Conservation (phyloP, 2,797 vertebrate genomes). For the Coluber constrictor region DNA sequence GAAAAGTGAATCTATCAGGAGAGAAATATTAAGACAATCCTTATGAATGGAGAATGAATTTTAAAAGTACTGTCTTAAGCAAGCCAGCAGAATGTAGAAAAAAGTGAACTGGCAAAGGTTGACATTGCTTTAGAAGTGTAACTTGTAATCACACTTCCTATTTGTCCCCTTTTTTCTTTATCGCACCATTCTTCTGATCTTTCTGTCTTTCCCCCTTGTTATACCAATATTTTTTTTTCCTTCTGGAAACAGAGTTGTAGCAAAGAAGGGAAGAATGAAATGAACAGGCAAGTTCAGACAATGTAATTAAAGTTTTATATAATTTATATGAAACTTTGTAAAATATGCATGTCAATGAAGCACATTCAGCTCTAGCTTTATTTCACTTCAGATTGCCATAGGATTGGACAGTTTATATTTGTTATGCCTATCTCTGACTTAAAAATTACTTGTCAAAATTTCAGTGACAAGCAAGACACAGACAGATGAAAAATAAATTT, state of each 20-base stretch:
- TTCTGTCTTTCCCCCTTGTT: not conserved
- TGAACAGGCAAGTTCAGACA: not conserved
- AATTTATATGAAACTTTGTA: not conserved
- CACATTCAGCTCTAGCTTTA: not conserved
- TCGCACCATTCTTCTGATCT: not conserved
- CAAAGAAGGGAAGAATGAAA: not conserved
- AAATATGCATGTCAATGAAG: not conserved
- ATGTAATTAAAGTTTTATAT: not conserved
- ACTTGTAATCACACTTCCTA: not conserved
- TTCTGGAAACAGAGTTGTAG: not conserved
- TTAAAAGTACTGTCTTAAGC: not conserved
- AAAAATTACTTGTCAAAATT: not conserved
- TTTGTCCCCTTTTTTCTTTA: not conserved
- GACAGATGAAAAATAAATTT: slow-evolving; percentile 11
- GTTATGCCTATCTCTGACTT: not conserved
- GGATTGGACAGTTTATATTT: not conserved
- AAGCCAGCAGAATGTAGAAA: not conserved
- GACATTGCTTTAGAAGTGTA: not conserved
- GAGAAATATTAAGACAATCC: not conserved
- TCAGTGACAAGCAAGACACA: not conserved
- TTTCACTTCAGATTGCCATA: not conserved
- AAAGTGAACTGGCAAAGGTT: not conserved
- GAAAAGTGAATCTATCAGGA: not conserved
- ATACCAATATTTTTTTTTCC: not conserved
- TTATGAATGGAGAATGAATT: not conserved